Base-by-base conservation (phyloP, 1,140 invertebrate species). In the Drosophila ogumai region DNA sequence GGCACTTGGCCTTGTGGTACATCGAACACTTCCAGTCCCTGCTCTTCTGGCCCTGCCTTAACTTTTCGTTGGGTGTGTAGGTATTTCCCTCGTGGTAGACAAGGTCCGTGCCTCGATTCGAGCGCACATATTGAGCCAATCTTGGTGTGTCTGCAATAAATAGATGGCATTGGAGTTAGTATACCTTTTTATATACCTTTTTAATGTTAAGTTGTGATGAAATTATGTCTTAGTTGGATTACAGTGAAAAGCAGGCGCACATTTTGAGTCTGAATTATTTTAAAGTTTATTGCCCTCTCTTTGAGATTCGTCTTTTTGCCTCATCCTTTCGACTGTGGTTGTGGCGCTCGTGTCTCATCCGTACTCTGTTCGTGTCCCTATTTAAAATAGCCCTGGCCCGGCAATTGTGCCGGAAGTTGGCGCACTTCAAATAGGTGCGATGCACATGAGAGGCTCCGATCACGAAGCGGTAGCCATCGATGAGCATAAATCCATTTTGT, bases 1-100 rank as follows among this genome's bases (percentile, higher is more conserved):
- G 72, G 46, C 92, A 93, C 66, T 91, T 90, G 36, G 82, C 81
- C 75, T 91, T 92, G 61, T 93, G 91, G 50, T 93, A 93, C 92
- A 92, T 91, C 8, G 92, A 92, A 55, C 92, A 93, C 46, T 93
- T 93, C 90, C 90, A 93, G 43, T 91, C 90, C 0, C 92, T 75
- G 7, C 82, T 90, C 8, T 67, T 75, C 6, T 90, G 88, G 0
- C 90, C 92, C 31, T 73, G 65, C 7, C 79, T 67, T 22, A 75
- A 40, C 66, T 92, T 92, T 38, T 91, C 91, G 36, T 93, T 93
- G 56, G 92, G 92, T 12, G 92, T 93, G 49, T 90, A 93, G 2
- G 92, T 92, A 43, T 93, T 93, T 5, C 82, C 79, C 49, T 90
- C 74, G 36, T 81, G 76, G 28, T 88, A 82, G 25, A 93, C 90